These are phyloP conservation scores for Poeciliopsis turneri DNA, from an alignment of 2,797 vertebrate genomes.

Conservation along the genomic window DNA sequence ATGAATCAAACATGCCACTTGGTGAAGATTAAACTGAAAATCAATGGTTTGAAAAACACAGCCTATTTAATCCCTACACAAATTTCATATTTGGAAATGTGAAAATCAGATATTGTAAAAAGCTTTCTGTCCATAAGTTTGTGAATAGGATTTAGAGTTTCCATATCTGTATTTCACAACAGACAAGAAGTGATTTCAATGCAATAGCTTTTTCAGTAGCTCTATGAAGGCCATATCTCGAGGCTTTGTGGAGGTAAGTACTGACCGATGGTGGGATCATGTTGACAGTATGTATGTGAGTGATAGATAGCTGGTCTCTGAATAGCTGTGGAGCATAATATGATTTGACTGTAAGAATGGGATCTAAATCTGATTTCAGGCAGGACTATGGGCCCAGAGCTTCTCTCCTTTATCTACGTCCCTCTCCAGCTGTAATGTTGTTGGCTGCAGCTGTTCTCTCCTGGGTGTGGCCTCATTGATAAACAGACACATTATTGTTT, in stretches of 20 bases:
- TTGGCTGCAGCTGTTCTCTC: slow-evolving; percentile 58
- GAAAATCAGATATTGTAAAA: slow-evolving; percentile 18
- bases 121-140: slow-evolving; percentile 18
- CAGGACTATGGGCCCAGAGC: slow-evolving; percentile 62
- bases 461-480: slow-evolving; percentile 57
- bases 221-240: slow-evolving; percentile 46
- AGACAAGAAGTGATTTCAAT: slow-evolving; percentile 30
- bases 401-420: slow-evolving; percentile 65
- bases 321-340: slow-evolving; percentile 70
- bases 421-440: slow-evolving; percentile 56
- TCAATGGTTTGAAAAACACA: slow-evolving; percentile 23
- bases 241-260: slow-evolving; percentile 54
- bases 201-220: slow-evolving; percentile 26
- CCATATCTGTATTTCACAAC: slow-evolving; percentile 25
- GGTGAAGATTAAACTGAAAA: slow-evolving; percentile 28
- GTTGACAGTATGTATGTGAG: slow-evolving; percentile 55
- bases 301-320: slow-evolving; percentile 68
- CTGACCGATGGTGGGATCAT: slow-evolving; percentile 66
- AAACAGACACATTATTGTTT: slow-evolving; percentile 53
- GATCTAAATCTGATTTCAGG: slow-evolving; percentile 74
- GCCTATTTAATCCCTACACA: slow-evolving; percentile 20
- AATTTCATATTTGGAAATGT: slow-evolving; percentile 16
- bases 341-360: slow-evolving; percentile 73
- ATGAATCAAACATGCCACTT: slow-evolving; percentile 49
- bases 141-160: slow-evolving; percentile 26